Conservation (phyloP, 1,140 invertebrate genomes). For the Rhopalosiphum padi region DNA sequence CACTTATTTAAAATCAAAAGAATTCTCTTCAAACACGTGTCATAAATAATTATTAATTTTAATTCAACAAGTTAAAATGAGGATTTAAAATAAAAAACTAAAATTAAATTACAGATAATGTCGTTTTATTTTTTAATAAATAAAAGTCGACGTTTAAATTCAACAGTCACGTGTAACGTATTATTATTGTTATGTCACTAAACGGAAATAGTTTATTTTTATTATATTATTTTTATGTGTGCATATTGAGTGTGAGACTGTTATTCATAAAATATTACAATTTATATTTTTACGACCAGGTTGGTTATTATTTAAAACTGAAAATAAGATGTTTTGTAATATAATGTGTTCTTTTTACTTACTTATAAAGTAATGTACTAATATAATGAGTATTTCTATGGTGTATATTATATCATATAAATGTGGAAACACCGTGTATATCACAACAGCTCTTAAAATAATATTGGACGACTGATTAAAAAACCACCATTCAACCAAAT, state of each 20-base stretch:
- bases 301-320: not conserved
- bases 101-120: not conserved
- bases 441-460: too few relatives aligned
- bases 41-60: not conserved
- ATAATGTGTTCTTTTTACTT: not conserved
- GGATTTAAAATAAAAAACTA: not conserved
- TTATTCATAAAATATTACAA: not conserved
- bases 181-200: not conserved
- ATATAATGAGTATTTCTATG: not conserved
- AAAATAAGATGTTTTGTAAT: not conserved
- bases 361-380: not conserved
- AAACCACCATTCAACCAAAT: too few relatives aligned
- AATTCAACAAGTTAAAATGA: not conserved
- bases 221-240: not conserved
- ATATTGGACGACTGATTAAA: too few relatives aligned
- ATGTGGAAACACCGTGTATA: not conserved
- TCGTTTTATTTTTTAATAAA: not conserved
- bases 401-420: not conserved
- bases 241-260: not conserved
- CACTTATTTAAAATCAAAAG: not conserved
- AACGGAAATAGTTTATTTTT: not conserved
- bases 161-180: not conserved
- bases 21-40: not conserved
- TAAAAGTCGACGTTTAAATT: not conserved
- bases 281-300: not conserved